phyloP scores from a whole-genome alignment of 64 coral and sea anemone species.

The Pachyseris speciosa region DNA sequence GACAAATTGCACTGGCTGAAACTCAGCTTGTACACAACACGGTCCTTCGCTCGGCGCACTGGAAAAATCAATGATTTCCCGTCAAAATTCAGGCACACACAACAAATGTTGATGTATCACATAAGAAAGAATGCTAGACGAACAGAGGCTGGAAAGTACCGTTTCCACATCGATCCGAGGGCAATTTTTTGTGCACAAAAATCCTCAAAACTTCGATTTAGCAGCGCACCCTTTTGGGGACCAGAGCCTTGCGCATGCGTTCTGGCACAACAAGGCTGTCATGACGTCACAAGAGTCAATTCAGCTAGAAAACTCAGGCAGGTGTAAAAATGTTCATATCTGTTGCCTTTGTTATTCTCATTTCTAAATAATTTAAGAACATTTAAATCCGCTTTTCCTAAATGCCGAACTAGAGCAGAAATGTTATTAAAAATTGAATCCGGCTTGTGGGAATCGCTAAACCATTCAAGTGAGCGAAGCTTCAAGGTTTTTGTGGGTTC shows the following conservation, averaged over 20 bases:
- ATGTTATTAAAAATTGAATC: no score
- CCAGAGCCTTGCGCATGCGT: neutral
- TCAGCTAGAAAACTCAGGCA: neutral
- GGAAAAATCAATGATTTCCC: neutral
- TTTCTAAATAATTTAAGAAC: no score
- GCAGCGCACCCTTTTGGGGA: slow-evolving; percentile 14
- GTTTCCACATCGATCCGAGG: slow-evolving; percentile 13
- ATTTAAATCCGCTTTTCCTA: neutral
- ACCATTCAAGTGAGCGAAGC: no score
- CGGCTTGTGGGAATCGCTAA: no score
- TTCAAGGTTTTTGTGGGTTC: no score
- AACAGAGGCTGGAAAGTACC: neutral
- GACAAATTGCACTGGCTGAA: neutral
- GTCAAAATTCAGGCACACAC: neutral
- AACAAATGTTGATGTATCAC: neutral
- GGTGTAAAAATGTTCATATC: neutral
- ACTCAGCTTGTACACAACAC: neutral
- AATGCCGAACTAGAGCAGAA: neutral
- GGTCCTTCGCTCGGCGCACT: neutral
- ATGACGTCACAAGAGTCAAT: slow-evolving; percentile 45
- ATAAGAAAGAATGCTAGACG: neutral
- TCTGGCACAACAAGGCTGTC: neutral
- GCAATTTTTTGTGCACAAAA: neutral
- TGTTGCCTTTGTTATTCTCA: no score
- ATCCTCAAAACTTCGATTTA: neutral